Base-by-base conservation (phyloP, 2,888 invertebrate species). In the Sepioteuthis lessoniana region DNA sequence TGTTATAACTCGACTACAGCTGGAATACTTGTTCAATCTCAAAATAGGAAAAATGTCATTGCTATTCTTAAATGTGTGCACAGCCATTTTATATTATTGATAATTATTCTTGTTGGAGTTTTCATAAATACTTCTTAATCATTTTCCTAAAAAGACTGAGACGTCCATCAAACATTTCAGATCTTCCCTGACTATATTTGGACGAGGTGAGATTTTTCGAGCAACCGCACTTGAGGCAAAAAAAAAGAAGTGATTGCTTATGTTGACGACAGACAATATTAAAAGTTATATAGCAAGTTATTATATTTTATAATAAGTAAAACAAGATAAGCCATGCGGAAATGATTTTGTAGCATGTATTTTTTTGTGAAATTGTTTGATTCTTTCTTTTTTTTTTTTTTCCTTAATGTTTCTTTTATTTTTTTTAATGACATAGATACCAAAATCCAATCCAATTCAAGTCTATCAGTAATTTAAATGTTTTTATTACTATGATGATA, bases 171-270 rank as follows among this genome's bases (percentile, higher is more conserved):
- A 76, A 76, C n/a, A 35, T 76, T 76, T 76, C n/a, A 76, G 76
- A n/a, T n/a, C 19, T 8, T 76, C n/a, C n/a, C n/a, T 19, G 7
- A 10, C 10, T 4, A 13, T 16, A 35, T n/a, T n/a, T 76, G n/a
- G 76, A n/a, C 76, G n/a, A 76, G 76, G 76, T 76, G 76, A 76
- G 76, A 76, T 76, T 76, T 76, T 76, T 76, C 76, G n/a, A 35
- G 76, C 76, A 76, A 76, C 10, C 19, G 76, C 16, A 76, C n/a
- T 76, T 76, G n/a, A 13, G n/a, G 13, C 13, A 60, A 60, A 31
- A 28, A 31, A 76, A 76, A 76, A n/a, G 76, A 19, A 55, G 4
- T 55, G 21, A 5, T 55, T 25, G 21, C 25, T 25, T 25, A 25
- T 55, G 3, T 25, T 76, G 76, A n/a, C n/a, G n/a, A 76, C n/a